Evolutionary conservation across 2,888 invertebrate genomes (phyloP), one percentile per base, ranked within the genome.

Genomic region (Conistra vaccinii): DNA sequence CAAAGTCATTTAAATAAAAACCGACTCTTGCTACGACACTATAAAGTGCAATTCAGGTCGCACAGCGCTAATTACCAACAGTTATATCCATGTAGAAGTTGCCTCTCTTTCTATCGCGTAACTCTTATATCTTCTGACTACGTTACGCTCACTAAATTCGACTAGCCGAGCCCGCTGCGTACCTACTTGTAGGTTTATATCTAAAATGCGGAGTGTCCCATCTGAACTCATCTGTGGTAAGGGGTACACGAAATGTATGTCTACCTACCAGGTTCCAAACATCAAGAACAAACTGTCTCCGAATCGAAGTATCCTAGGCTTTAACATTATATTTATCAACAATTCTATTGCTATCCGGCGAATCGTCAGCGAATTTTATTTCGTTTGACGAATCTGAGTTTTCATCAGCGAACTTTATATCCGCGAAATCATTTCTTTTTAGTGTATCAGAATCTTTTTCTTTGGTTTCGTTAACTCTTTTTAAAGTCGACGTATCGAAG

Each of bases 391-490:
- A 96, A 88, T 97, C 97, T 1, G 97, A 97, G 84, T 97, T 97
- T 53, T 98, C 98, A 88, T 98, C 98, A 12, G 97, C 98, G 90
- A 97, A 98, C 89, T 97, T 97, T 66, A 98, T 97, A 85, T 98
- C 98, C 70, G 97, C 97, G 72, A 97, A 94, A 85, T 97, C 97
- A 66, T 97, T 96, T 85, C 97, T 96, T 88, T 97, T 97, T 20
- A 97, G 89, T 0, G 95, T 94, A 77, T 96, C 95, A 77, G 89
- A 66, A 76, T 96, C 97, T 26, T 97, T 97, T 90, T 98, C 98
- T 87, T 97, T 97, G 0, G 97, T 96, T 79, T 96, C 97, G 1
- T 97, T 97, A 69, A 98, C 97, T 88, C 98, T 97, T 90, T 98
- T 98, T 58, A 96, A 83, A 0, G 96, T 96, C 2, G 94, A 94